Conservation (phyloP, 2,888 invertebrate species). For the Pollenia griseotomentosa region DNA sequence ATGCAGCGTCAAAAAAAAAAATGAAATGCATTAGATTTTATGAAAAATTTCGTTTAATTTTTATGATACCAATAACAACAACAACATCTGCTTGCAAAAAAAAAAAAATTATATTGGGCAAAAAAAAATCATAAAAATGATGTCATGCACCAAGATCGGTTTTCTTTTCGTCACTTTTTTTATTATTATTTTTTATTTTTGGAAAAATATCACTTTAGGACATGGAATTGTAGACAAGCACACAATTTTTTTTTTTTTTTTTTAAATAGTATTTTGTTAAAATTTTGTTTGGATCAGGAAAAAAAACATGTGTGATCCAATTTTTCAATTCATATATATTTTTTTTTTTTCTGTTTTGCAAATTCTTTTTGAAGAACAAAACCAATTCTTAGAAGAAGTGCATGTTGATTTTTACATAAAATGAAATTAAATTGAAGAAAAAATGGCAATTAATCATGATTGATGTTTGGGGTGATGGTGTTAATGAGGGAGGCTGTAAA, state of each 20-base stretch:
- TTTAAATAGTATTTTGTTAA: not conserved
- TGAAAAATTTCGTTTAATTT: conserved; percentile 26
- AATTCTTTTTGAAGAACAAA: conserved; percentile 52
- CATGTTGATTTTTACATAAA: conserved; percentile 55
- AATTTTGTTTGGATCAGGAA: conserved; percentile 39
- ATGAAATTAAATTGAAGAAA: conserved; percentile 22
- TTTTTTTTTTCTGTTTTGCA: conserved; percentile 40
- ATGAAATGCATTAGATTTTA: conserved; percentile 61
- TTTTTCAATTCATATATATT: conserved; percentile 42
- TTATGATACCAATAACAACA: conserved; percentile 26
- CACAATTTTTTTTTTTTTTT: not conserved
- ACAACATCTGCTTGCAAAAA: conserved; percentile 68
- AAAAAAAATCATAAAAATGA: conserved; percentile 61
- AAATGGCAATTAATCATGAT: conserved; percentile 64
- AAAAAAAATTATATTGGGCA: conserved; percentile 6
- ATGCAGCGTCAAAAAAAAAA: not conserved
- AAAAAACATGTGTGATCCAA: conserved; percentile 64
- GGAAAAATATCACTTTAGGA: conserved; percentile 45
- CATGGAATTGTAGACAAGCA: conserved; percentile 9
- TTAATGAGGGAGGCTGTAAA: conserved; percentile 40
- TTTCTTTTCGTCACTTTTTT: conserved; percentile 26
- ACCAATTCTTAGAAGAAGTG: conserved; percentile 58
- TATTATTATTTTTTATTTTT: conserved; percentile 47
- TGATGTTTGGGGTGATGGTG: conserved; percentile 69
- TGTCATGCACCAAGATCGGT: conserved; percentile 69